phyloP scores from a whole-genome alignment of 2,113 vertebrate genomes.

The Microtus montanus region DNA sequence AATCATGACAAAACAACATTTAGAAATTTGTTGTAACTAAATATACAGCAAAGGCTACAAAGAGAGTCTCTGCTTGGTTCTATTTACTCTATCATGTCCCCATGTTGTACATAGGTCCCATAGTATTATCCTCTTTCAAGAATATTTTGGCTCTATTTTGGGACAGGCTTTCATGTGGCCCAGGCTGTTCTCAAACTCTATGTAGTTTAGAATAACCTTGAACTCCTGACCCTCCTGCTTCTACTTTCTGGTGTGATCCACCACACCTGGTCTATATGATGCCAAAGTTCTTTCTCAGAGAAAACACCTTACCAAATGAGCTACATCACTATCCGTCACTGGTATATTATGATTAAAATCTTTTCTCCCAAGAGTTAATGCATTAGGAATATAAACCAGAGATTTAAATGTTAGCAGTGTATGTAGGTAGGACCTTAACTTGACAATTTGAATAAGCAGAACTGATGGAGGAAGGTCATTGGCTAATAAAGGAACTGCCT shows the following conservation, averaged over 20 bases:
- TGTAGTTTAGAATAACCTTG: background rate
- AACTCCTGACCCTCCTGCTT: background rate
- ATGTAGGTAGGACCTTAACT: background rate
- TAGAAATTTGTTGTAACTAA: background rate
- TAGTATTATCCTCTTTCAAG: background rate
- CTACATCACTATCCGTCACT: background rate
- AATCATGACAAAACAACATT: background rate
- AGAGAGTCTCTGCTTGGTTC: background rate
- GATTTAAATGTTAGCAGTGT: background rate
- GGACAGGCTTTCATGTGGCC: background rate
- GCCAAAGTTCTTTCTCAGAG: background rate
- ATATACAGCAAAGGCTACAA: background rate
- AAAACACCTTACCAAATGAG: background rate
- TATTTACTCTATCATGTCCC: background rate
- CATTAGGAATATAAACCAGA: background rate
- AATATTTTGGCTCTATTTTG: background rate
- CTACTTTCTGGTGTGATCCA: background rate
- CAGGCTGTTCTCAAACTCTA: background rate
- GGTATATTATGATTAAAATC: background rate
- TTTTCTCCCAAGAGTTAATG: background rate
- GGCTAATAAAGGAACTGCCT: too few species aligned
- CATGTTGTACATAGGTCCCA: background rate
- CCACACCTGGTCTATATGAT: background rate
- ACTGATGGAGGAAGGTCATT: too few species aligned
- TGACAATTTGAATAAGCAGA: too few species aligned